Percentiles rank a stretch among this genome's conserved stretches.
Evolutionary conservation across 2,888 invertebrate genomes (phyloP).

Genomic region (Thymelicus lineola): DNA sequence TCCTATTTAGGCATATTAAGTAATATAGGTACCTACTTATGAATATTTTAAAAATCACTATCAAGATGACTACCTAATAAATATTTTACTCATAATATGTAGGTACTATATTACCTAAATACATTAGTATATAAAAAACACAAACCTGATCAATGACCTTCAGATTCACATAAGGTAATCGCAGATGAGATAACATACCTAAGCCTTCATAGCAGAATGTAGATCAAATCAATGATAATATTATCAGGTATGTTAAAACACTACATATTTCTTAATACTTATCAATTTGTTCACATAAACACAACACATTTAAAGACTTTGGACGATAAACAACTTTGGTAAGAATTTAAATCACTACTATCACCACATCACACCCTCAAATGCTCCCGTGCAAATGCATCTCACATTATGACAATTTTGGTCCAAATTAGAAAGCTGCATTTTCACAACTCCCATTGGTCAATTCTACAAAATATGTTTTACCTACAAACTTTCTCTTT

Average conservation of each 20-base stretch:
- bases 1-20: no score
- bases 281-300: neutral
- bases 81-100: no score
- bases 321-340: neutral
- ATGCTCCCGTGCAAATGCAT: conserved; percentile 73
- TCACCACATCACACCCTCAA: conserved; percentile 49
- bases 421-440: conserved; percentile 79
- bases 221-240: neutral
- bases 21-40: no score
- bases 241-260: no score
- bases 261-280: no score
- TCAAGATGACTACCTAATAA: no score
- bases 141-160: no score
- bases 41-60: no score
- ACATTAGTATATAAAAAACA: no score
- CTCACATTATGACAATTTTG: conserved; percentile 57
- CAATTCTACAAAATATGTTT: conserved; percentile 60
- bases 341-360: conserved; percentile 9
- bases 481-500: conserved; percentile 78
- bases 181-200: no score
- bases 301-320: neutral
- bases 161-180: no score
- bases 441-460: conserved; percentile 66
- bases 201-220: neutral
- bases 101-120: no score